Conservation (phyloP, 2,797 vertebrate species). For the Chaunax sp. region DNA sequence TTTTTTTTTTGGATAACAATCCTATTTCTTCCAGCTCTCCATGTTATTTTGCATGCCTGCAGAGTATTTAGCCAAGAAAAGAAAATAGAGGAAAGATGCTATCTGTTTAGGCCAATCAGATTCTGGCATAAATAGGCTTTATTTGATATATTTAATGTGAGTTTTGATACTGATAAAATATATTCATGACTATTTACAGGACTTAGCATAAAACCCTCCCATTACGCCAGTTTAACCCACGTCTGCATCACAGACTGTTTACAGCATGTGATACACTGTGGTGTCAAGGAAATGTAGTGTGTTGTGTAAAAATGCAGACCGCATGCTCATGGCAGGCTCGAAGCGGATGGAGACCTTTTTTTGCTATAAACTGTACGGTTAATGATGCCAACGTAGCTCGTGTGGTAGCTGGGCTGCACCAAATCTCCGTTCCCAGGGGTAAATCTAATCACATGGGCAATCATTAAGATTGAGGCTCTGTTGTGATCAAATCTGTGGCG, state of each 20-base stretch:
- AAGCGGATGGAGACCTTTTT: slow-evolving; percentile 39
- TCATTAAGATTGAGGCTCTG: slow-evolving; percentile 53
- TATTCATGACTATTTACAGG: slow-evolving; percentile 24
- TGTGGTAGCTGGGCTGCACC: slow-evolving; percentile 50
- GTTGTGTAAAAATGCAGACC: slow-evolving; percentile 55
- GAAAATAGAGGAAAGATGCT: slow-evolving; percentile 39
- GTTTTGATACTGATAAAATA: slow-evolving; percentile 34
- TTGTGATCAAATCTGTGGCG: slow-evolving; percentile 61
- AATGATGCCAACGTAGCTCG: slow-evolving; percentile 48
- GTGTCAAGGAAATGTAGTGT: slow-evolving; percentile 58
- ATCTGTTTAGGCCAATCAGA: slow-evolving; percentile 28
- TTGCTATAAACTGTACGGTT: slow-evolving; percentile 50
- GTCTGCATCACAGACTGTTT: slow-evolving; percentile 51
- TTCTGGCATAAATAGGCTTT: slow-evolving; percentile 31
- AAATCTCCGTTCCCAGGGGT: slow-evolving; percentile 57
- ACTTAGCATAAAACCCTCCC: slow-evolving; percentile 25
- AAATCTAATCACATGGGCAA: slow-evolving; percentile 48
- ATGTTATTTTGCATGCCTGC: slow-evolving; percentile 46
- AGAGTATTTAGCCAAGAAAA: slow-evolving; percentile 35
- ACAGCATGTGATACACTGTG: slow-evolving; percentile 47
- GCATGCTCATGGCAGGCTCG: slow-evolving; percentile 32
- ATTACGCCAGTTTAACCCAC: slow-evolving; percentile 31
- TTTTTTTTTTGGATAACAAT: slow-evolving; percentile 22
- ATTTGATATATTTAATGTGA: slow-evolving; percentile 25
- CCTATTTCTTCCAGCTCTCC: slow-evolving; percentile 19